These are phyloP conservation scores for Ephydatia muelleri DNA, from an alignment of 37 sponge, comb jelly and placozoan species.

Conservation along the genomic window DNA sequence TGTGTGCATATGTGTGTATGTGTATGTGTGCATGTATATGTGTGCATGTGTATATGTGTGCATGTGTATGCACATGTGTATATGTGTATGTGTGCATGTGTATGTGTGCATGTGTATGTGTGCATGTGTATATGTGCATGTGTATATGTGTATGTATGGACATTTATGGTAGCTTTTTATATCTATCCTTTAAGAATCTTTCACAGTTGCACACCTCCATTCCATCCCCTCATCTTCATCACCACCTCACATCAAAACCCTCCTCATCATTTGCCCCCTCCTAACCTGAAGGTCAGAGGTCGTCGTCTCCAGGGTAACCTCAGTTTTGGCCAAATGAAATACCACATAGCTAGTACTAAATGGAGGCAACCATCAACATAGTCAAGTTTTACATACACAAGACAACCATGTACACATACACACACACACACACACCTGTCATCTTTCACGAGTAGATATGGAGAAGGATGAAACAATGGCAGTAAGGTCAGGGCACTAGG, in stretches of 20 bases:
- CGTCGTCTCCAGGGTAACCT: background rate
- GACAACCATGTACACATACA: background rate
- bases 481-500: background rate
- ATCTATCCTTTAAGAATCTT: too few species aligned
- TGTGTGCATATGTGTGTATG: background rate
- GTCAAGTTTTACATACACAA: background rate
- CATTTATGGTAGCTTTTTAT: too few species aligned
- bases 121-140: too few species aligned
- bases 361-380: background rate
- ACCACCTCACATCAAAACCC: too few species aligned
- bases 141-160: too few species aligned
- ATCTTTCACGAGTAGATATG: background rate
- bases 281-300: background rate
- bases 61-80: background rate
- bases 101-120: too few species aligned
- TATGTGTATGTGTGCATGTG: too few species aligned
- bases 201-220: too few species aligned
- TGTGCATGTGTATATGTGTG: too few species aligned
- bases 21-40: background rate
- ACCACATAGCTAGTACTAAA: background rate
- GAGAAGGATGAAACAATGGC: background rate
- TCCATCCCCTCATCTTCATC: too few species aligned
- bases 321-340: background rate
- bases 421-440: constrained; percentile 4
- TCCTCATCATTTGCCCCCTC: too few species aligned